Conservation (phyloP, 1,140 invertebrate genomes). For the Calephelis virginiensis region DNA sequence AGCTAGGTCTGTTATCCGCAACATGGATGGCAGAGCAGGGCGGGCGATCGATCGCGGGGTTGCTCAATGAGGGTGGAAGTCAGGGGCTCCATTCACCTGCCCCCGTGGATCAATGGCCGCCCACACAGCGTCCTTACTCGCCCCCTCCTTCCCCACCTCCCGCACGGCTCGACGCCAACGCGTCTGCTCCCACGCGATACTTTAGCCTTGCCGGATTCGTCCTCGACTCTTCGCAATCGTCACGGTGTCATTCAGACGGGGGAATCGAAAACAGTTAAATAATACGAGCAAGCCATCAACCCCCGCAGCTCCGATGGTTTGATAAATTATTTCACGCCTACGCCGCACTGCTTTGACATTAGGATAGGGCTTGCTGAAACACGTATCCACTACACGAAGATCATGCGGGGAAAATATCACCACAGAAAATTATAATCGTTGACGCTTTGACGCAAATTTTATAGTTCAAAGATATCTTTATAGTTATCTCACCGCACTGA, state of each 20-base stretch:
- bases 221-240: constrained; percentile 44
- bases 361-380: neutral
- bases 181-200: constrained; percentile 61
- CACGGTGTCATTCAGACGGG: constrained; percentile 59
- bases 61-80: constrained; percentile 54
- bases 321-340: constrained; percentile 10
- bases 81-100: constrained; percentile 63
- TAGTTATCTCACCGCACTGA: no score
- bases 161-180: constrained; percentile 45
- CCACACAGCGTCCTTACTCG: constrained; percentile 54
- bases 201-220: constrained; percentile 40
- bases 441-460: no score
- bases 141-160: constrained; percentile 27
- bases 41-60: constrained; percentile 51
- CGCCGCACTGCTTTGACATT: constrained; percentile 6
- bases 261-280: constrained; percentile 59
- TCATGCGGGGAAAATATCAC: neutral
- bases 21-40: constrained; percentile 23
- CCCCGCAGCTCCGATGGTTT: constrained; percentile 2
- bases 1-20: constrained; percentile 18
- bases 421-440: neutral
- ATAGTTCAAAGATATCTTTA: no score
- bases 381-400: neutral
- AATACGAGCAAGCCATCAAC: constrained; percentile 30
- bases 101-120: constrained; percentile 71